Conservation (phyloP, 2,113 vertebrate species). For the Gymnorhina tibicen region DNA sequence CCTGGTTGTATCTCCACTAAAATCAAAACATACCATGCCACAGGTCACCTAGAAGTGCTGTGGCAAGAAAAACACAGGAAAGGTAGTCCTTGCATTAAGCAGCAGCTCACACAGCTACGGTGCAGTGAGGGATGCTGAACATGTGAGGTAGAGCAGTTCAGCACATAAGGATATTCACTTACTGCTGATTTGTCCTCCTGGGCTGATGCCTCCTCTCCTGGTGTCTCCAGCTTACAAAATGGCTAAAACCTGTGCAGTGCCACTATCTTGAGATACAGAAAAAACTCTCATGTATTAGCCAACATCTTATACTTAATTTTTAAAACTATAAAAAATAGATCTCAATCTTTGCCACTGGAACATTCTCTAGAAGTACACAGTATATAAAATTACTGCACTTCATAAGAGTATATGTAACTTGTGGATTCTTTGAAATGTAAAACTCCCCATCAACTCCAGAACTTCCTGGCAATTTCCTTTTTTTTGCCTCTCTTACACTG, state of each 20-base stretch:
- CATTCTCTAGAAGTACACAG: neutral
- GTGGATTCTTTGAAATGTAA: neutral
- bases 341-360: neutral
- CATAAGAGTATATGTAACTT: fast-evolving
- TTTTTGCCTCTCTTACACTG: neutral
- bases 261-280: neutral
- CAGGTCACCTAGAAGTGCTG: neutral
- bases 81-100: neutral
- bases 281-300: neutral
- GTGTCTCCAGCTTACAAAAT: neutral
- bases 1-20: neutral
- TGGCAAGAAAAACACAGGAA: neutral
- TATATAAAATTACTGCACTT: neutral
- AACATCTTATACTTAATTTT: neutral
- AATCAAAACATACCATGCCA: neutral
- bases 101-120: neutral
- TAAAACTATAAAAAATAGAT: neutral
- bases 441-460: neutral
- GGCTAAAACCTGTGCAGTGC: neutral
- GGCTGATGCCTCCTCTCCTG: neutral
- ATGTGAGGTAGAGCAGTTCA: neutral
- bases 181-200: neutral
- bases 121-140: neutral
- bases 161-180: neutral
- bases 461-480: neutral